These are phyloP conservation scores for Macrosiphum euphorbiae DNA, from an alignment of 2,888 invertebrate genomes.

Conservation along the genomic window DNA sequence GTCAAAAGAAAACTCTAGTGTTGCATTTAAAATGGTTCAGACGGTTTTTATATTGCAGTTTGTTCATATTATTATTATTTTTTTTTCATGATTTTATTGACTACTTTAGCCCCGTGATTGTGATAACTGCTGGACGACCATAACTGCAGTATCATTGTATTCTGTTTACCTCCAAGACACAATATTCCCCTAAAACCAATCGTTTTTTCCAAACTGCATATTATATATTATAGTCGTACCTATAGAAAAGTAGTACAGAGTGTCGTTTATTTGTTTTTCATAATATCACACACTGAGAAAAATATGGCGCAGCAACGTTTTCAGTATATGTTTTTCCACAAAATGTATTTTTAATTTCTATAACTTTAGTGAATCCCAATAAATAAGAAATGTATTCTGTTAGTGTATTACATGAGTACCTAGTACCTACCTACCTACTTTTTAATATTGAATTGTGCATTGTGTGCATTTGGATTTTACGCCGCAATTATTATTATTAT, in stretches of 20 bases:
- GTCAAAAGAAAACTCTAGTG: neutral
- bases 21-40: neutral
- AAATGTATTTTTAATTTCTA: neutral
- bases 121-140: neutral
- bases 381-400: neutral
- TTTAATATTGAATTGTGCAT: neutral
- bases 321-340: neutral
- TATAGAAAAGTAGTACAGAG: neutral
- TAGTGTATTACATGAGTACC: neutral
- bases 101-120: neutral
- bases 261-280: neutral
- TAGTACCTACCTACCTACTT: no score
- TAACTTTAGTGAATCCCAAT: neutral
- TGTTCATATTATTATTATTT: neutral
- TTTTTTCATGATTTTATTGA: neutral
- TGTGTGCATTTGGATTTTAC: neutral
- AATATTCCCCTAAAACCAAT: neutral
- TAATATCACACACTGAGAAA: neutral
- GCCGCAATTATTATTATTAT: neutral
- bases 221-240: neutral
- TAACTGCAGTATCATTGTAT: neutral
- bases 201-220: neutral
- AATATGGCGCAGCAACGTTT: neutral
- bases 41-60: neutral
- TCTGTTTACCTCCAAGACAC: neutral